Evolutionary conservation across 2,888 invertebrate genomes (phyloP).

Genomic region (Eudasyphora cyanicolor): DNA sequence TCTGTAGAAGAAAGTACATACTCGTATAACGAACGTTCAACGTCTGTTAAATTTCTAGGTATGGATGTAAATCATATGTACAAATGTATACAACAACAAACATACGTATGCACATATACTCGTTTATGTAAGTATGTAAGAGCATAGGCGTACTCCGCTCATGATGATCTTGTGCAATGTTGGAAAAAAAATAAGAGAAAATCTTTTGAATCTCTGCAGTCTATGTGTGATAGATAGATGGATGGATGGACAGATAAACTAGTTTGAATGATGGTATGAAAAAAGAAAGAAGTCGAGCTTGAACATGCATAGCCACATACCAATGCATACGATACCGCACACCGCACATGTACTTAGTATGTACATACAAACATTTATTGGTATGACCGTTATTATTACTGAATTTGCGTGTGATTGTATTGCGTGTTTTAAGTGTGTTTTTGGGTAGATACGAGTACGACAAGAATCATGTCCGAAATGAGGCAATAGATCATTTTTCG

Average conservation of each 20-base stretch:
- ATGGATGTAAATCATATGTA: too few relatives aligned
- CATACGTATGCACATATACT: background rate
- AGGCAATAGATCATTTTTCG: slow-evolving; percentile 43
- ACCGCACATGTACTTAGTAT: background rate
- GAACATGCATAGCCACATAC: background rate
- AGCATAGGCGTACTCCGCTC: background rate
- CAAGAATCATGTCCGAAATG: slow-evolving; percentile 4
- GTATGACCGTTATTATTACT: background rate
- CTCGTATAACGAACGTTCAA: too few relatives aligned
- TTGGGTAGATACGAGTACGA: slow-evolving; percentile 13
- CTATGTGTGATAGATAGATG: too few relatives aligned
- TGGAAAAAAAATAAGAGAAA: slow-evolving; percentile 1
- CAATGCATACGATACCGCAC: background rate
- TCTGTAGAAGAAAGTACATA: too few relatives aligned
- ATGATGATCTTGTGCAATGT: background rate
- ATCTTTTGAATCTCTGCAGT: background rate
- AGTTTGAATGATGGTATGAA: background rate
- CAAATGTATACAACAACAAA: background rate
- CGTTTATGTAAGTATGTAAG: background rate
- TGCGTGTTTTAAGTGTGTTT: background rate
- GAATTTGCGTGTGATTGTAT: background rate
- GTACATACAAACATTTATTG: background rate
- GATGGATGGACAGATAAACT: too few relatives aligned
- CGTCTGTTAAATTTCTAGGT: too few relatives aligned
- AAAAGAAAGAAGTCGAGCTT: slow-evolving; percentile 1